Conservation (phyloP, 2,888 invertebrate genomes). For the Bibio marci region DNA sequence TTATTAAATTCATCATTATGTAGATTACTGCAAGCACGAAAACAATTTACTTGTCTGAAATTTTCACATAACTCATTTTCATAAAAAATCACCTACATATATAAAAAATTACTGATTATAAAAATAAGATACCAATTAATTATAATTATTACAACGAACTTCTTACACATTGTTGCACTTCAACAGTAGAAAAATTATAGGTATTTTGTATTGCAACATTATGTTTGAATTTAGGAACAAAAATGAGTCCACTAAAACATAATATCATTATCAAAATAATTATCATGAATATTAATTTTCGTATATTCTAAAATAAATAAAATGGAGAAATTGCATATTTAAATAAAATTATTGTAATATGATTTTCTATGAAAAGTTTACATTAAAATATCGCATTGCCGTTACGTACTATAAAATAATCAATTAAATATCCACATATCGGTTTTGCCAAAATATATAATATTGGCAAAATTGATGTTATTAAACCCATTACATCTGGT, state of each 20-base stretch:
- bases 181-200: slow-evolving; percentile 7
- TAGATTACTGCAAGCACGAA: too few relatives aligned
- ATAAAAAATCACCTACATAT: too few relatives aligned
- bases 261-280: slow-evolving; percentile 46
- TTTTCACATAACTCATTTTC: slow-evolving; percentile 1
- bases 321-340: too few relatives aligned
- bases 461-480: slow-evolving; percentile 58
- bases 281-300: slow-evolving; percentile 54
- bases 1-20: too few relatives aligned
- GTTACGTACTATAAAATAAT: slow-evolving; percentile 42
- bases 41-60: neutral
- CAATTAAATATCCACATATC: slow-evolving; percentile 54
- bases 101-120: too few relatives aligned
- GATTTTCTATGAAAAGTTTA: neutral
- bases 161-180: slow-evolving; percentile 12
- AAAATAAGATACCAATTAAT: too few relatives aligned
- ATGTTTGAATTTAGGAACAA: slow-evolving; percentile 33
- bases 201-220: neutral
- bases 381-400: too few relatives aligned
- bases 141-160: too few relatives aligned
- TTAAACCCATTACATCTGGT: slow-evolving; percentile 55
- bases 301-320: slow-evolving; percentile 29
- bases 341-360: too few relatives aligned
- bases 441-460: slow-evolving; percentile 63
- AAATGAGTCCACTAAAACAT: slow-evolving; percentile 51